A percentile compares a stretch with the other conserved stretches of the same genome.
Evolutionary conservation across 1,140 invertebrate genomes (phyloP).

Genomic region (Camponotus pennsylvanicus): DNA sequence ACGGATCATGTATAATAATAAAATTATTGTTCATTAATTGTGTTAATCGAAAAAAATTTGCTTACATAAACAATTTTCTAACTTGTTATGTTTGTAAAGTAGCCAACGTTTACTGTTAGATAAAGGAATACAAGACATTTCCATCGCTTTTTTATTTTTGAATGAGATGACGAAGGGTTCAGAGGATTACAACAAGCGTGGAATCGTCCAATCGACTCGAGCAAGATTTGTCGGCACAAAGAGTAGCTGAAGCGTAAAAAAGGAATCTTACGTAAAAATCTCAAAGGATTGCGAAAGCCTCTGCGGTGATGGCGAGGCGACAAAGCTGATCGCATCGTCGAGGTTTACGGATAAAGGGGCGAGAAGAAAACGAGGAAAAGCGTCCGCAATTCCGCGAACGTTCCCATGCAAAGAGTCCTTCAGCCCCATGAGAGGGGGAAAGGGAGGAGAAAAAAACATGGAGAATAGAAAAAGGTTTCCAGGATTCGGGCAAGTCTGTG

Average conservation of each 20-base stretch:
- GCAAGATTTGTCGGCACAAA: constrained; percentile 33
- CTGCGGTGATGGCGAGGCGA: constrained; percentile 50
- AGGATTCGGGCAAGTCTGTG: constrained; percentile 82
- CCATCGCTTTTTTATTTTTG: constrained; percentile 8
- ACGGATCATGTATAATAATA: background rate
- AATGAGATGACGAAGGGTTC: constrained; percentile 16
- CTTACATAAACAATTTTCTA: background rate
- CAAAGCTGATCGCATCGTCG: constrained; percentile 68
- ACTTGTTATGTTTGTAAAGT: background rate
- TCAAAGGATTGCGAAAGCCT: constrained; percentile 80
- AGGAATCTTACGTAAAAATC: constrained; percentile 73
- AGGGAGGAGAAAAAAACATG: constrained; percentile 74
- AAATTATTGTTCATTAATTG: background rate
- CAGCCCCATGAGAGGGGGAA: constrained; percentile 36
- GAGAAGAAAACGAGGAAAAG: constrained; percentile 60
- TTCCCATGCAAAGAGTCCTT: constrained; percentile 76
- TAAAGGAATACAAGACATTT: background rate
- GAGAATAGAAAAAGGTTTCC: constrained; percentile 83
- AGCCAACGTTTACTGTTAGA: background rate
- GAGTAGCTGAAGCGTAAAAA: constrained; percentile 68
- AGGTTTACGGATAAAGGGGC: constrained; percentile 70
- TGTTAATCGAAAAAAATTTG: background rate
- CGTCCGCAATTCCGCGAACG: constrained; percentile 30
- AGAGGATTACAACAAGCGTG: constrained; percentile 47
- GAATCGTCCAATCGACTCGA: constrained; percentile 44